Base-by-base conservation (phyloP, 2,113 vertebrate genomes). In the Circaetus cinerascens region DNA sequence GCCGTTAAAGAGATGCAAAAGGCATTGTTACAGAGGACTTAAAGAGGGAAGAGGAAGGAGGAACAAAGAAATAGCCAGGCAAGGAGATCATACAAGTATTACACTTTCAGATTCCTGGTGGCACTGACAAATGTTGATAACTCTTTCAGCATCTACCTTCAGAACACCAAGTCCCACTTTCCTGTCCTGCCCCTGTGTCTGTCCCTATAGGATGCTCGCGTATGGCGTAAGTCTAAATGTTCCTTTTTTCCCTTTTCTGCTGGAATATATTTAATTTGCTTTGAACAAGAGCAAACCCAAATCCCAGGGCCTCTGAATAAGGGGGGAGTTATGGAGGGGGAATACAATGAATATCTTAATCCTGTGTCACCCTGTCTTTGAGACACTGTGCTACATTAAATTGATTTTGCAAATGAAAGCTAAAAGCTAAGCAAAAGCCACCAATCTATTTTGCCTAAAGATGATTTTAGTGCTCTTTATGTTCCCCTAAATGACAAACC, bases 361-460 rank as follows among this genome's bases (percentile, higher is more conserved):
- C 94, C 86, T 95, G 60, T 97, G 97, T 98, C 97, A 97, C 86
- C 97, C 97, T 96, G 93, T 95, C 97, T 98, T 97, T 93, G 96
- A 98, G 97, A 96, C 96, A 78, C 71, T 94, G 78, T 85, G 95
- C 93, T 98, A 96, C 82, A 78, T 98, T 98, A 98, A 98, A 98
- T 97, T 98, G 98, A 98, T 98, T 98, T 98, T 97, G 98, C 97
- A 97, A 98, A 98, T 97, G 98, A 98, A 98, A 98, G 97, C 96
- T 97, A 97, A 98, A 98, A 98, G 97, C 98, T 98, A 98, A 98
- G 98, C 97, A 97, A 98, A 98, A 97, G 92, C 97, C 76, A 97
- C 94, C 96, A 93, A 98, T 98, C 97, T 97, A 76, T 98, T 98
- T 97, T 98, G 93, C 97, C 96, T 98, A 98, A 98, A 98, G 98